Evolutionary conservation across 2,797 vertebrate genomes (phyloP).

Genomic region (Sebastiscus albofasciatus): DNA sequence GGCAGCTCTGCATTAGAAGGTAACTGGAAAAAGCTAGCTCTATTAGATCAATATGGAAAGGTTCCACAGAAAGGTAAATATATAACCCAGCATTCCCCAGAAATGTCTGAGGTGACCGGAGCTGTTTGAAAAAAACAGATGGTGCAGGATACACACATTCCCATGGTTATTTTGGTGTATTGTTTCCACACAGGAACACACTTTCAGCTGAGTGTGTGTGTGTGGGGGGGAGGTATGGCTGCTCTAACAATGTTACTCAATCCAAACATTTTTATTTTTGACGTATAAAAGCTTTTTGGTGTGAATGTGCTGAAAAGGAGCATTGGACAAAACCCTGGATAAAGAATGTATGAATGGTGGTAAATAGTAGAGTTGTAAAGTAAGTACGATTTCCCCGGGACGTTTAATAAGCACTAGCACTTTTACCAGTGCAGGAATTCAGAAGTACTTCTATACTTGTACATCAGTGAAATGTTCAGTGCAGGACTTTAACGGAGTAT

Average conservation of each 20-base stretch:
- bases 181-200: neutral
- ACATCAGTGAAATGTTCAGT: neutral
- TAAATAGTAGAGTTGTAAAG: no score
- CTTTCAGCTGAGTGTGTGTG: neutral
- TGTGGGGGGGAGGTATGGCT: neutral
- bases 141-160: neutral
- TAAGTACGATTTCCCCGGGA: no score
- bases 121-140: neutral
- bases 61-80: neutral
- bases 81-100: neutral
- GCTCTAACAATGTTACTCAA: neutral
- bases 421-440: neutral
- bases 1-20: neutral
- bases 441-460: neutral
- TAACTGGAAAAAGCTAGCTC: slow-evolving; percentile 33
- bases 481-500: neutral
- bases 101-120: neutral
- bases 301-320: no score
- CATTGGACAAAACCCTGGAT: no score
- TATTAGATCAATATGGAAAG: slow-evolving; percentile 12
- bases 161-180: neutral
- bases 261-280: neutral
- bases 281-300: no score
- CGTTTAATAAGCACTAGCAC: neutral
- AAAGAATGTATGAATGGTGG: no score